Evolutionary conservation across 2,888 invertebrate genomes (phyloP), one percentile per base, ranked within the genome.

Genomic region (Nematopogon swammerdamellus): DNA sequence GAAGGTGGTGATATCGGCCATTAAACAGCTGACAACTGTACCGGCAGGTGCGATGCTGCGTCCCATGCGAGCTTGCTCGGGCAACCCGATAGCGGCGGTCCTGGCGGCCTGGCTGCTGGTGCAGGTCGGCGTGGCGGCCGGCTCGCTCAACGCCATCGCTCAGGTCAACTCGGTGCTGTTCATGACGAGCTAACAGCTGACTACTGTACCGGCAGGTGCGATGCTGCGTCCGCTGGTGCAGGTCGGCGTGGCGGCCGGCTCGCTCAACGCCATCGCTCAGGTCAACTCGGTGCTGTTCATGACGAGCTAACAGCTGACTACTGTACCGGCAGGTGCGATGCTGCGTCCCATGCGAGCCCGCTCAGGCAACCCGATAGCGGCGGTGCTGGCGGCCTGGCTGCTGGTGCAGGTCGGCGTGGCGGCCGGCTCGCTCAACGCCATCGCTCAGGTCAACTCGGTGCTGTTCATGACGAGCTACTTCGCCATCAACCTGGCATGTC

Each of bases 211-310:
- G n/a, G n/a, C 53, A 80, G 80, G 80, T 3, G 68, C 67, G 51
- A 56, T 80, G 2, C 70, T 80, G 2, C 65, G 69, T 0, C 76
- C 77, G n/a, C n/a, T n/a, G n/a, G n/a, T n/a, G n/a, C n/a, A n/a
- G n/a, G n/a, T 91, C 19, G 95, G 97, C 58, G 81, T 98, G 53
- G 80, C 96, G 57, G 91, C 95, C 46, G 97, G 95, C 45, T 95
- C 97, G 0, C 81, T 99, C 55, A 25, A 25, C 68, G 85, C 89
- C 11, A 99, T 99, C 56, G 99, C 99, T 5, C 77, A 77, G 57
- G 86, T 97, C 44, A 97, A 97, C 63, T 97, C 98, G 0, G 97
- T 99, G 44, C 85, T 99, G 49, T 99, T 99, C 72, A 85, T 99
- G 63, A 83, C 98, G 10, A 95, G 97, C 49, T 99, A 99, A 25